Base-by-base conservation (phyloP, 1,140 invertebrate species). In the Zaprionus capensis region DNA sequence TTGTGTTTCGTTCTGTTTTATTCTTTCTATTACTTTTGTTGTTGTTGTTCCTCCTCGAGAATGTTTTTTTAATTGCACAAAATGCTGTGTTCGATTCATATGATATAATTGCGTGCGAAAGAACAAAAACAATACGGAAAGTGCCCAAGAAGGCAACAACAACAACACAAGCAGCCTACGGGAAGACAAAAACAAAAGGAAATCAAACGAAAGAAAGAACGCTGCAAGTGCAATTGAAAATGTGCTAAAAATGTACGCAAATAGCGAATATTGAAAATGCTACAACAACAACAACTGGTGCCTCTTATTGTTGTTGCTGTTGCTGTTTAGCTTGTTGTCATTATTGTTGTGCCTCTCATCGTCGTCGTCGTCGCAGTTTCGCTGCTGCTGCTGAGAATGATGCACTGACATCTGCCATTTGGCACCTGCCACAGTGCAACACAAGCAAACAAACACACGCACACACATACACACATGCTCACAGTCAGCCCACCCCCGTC, bases 221-320 rank as follows among this genome's bases (percentile, higher is more conserved):
- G 59, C 59, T 78, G 72, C 69, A 76, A 85, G 78, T 84, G 72
- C 80, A 81, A 71, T 65, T 62, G 61, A 59, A 88, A 84, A 84
- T 84, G 83, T 87, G 83, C 83, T 87, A 87, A 87, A 87, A 87
- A 87, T 87, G 78, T 87, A 84, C 83, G 84, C 82, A 83, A 82
- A 76, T 83, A 86, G 58, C 56, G 53, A 58, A 70, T 61, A 72
- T 71, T 63, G 51, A 51, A 71, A 65, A 65, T 58, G 12, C 41
- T 20, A 41, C 31, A 28, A 28, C 53, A 55, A 55, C 53, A 55
- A 55, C 51, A 64, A 51, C 24, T 14, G 11, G 5, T 24, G 46
- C 20, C n/a, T 46, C 41, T 41, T n/a, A 15, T 15, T 41, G 38
- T n/a, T 74, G 49, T 55, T 55, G 22, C 41, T 57, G 36, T 69